These are phyloP conservation scores for Halictus quadricinctus DNA, from an alignment of 2,888 invertebrate species.

Conservation along the genomic window DNA sequence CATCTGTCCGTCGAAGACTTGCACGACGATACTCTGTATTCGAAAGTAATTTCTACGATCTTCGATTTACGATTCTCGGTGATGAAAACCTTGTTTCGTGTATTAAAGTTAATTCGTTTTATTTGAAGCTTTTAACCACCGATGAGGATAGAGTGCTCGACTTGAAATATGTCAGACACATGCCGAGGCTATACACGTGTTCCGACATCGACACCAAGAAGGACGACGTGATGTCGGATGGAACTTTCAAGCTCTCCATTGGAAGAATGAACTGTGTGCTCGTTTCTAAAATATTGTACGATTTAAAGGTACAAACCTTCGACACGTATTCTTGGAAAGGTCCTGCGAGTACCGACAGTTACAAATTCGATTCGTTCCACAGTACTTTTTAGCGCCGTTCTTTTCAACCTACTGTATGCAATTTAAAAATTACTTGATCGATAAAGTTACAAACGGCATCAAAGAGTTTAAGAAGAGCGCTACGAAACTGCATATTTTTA, in stretches of 20 bases:
- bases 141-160: slow-evolving; percentile 92
- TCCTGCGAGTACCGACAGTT: not conserved
- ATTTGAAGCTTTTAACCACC: slow-evolving; percentile 87
- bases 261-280: slow-evolving; percentile 89
- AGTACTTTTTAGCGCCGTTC: slow-evolving; percentile 86
- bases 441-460: slow-evolving; percentile 77
- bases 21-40: slow-evolving; percentile 89
- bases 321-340: not conserved
- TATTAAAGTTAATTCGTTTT: slow-evolving; percentile 31
- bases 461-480: slow-evolving; percentile 83
- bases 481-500: slow-evolving; percentile 85
- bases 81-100: not conserved
- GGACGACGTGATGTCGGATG: slow-evolving; percentile 86
- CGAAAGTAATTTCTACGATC: slow-evolving; percentile 84
- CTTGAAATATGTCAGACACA: slow-evolving; percentile 89
- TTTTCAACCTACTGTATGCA: slow-evolving; percentile 69
- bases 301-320: slow-evolving; percentile 85
- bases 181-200: slow-evolving; percentile 84
- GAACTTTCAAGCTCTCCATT: slow-evolving; percentile 87
- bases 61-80: not conserved
- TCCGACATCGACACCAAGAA: slow-evolving; percentile 82
- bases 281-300: slow-evolving; percentile 86
- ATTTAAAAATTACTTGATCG: slow-evolving; percentile 59
- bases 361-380: slow-evolving; percentile 46
- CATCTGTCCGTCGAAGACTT: slow-evolving; percentile 89